A percentile compares a stretch with the other conserved stretches of the same genome.
These are phyloP conservation scores for Prolemur simus DNA, from an alignment of 2,113 vertebrate genomes.

Conservation along the genomic window DNA sequence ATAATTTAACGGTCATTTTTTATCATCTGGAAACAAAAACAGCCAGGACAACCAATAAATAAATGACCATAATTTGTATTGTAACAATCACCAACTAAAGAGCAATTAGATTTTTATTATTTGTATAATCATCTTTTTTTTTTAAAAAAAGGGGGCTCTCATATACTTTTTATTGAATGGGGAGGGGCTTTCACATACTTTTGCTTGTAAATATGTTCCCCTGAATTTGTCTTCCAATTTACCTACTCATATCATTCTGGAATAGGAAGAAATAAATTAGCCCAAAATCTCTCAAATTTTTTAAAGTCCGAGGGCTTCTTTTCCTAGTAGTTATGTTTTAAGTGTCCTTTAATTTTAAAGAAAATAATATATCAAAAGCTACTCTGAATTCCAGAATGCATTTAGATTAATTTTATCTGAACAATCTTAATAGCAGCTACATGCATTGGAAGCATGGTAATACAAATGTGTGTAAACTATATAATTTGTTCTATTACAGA, in stretches of 20 bases:
- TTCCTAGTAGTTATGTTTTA: not conserved
- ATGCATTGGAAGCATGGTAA: not conserved
- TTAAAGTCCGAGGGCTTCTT: not conserved
- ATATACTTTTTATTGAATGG: not conserved
- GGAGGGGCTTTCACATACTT: not conserved
- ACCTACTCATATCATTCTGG: not conserved
- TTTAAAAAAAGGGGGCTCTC: not conserved
- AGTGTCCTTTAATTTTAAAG: not conserved
- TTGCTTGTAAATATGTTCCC: not conserved
- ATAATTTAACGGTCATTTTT: not conserved
- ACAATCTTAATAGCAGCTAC: not conserved
- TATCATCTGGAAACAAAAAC: not conserved
- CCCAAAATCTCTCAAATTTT: not conserved
- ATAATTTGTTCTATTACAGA: not conserved
- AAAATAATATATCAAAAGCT: not conserved
- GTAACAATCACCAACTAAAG: not conserved
- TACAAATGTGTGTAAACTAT: not conserved
- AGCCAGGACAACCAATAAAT: not conserved
- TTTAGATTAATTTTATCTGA: conserved; percentile 40
- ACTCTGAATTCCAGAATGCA: not conserved
- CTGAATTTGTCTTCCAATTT: not conserved
- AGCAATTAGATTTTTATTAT: not conserved
- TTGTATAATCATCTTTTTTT: not conserved
- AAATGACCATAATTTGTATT: not conserved
- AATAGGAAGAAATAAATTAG: not conserved